phyloP scores from a whole-genome alignment of 2,113 vertebrate genomes.

The Delphinus delphis region DNA sequence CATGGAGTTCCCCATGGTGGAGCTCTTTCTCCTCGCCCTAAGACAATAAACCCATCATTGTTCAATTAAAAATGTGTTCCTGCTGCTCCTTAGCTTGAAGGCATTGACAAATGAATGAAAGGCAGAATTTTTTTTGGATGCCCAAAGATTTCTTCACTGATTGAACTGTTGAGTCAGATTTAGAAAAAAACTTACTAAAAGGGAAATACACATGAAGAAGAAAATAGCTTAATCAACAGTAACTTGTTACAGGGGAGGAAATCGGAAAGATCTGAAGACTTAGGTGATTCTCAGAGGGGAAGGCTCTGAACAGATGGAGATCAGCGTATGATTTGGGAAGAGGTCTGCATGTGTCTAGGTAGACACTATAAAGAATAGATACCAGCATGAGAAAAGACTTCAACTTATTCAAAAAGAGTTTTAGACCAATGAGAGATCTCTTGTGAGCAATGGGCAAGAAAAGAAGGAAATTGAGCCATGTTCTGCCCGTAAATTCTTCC shows the following conservation, averaged over 20 bases:
- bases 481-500: neutral
- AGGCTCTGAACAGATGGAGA: neutral
- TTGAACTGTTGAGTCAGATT: neutral
- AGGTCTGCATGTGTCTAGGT: neutral
- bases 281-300: neutral
- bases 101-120: neutral
- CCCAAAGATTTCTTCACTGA: neutral
- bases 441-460: neutral
- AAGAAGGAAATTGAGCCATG: neutral
- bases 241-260: neutral
- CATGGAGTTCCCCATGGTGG: neutral
- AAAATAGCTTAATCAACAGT: neutral
- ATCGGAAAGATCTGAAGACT: neutral
- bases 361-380: neutral
- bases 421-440: neutral
- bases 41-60: neutral
- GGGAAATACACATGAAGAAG: neutral
- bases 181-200: slow-evolving; percentile 27
- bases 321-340: neutral
- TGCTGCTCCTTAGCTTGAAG: neutral
- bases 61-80: neutral
- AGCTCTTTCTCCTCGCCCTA: neutral
- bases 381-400: neutral
- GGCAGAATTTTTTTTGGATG: neutral
- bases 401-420: neutral